Conservation (phyloP, 64 coral and sea anemone species). For the Orbicella faveolata region DNA sequence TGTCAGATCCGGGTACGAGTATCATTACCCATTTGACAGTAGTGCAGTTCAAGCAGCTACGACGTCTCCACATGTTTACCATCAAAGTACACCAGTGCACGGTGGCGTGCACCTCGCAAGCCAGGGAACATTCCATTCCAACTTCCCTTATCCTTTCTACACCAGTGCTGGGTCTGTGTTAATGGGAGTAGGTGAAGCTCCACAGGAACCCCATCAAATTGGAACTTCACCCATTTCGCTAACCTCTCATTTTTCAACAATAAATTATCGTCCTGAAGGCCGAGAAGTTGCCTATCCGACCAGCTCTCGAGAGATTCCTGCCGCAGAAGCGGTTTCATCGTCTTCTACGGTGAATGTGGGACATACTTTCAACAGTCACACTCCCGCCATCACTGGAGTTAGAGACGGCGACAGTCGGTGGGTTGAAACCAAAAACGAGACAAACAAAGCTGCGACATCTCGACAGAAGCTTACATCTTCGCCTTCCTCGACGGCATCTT, state of each 20-base stretch:
- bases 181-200: neutral
- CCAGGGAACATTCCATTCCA: slow-evolving; percentile 32
- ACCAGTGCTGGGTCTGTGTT: slow-evolving; percentile 4
- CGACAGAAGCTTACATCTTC: slow-evolving; percentile 7
- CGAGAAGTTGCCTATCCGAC: neutral
- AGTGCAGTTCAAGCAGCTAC: neutral
- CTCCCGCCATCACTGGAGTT: neutral
- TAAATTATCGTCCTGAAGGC: neutral
- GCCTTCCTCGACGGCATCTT: slow-evolving; percentile 15
- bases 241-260: neutral
- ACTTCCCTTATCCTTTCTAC: slow-evolving; percentile 38
- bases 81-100: neutral
- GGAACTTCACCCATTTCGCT: neutral
- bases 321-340: neutral
- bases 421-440: neutral
- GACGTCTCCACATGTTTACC: neutral
- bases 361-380: neutral
- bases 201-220: neutral
- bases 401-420: neutral
- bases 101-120: neutral
- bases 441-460: neutral
- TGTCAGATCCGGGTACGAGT: neutral
- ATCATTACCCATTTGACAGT: neutral
- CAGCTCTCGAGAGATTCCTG: neutral
- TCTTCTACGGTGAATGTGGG: neutral